A percentile compares a stretch with the other conserved stretches of the same genome.
phyloP scores from a whole-genome alignment of 2,113 vertebrate species.

The Natator depressus region DNA sequence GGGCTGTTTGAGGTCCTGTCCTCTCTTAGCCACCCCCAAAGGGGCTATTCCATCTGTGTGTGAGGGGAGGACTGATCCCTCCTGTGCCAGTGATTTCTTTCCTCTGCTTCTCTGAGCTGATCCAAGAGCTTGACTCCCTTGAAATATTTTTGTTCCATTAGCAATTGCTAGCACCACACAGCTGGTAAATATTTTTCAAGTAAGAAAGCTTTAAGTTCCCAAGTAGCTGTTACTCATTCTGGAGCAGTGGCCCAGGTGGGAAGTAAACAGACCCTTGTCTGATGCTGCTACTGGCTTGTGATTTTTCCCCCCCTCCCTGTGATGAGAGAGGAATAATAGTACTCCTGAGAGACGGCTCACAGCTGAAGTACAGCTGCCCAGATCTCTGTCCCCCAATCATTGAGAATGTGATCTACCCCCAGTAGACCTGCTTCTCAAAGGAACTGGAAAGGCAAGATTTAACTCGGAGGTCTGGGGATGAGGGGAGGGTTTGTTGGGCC shows the following conservation, averaged over 20 bases:
- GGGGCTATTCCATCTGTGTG: not conserved
- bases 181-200: not conserved
- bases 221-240: rapidly evolving
- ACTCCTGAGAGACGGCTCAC: not conserved
- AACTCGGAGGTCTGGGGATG: rapidly evolving
- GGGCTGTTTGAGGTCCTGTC: slow-evolving; percentile 6
- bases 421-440: not conserved
- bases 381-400: not conserved
- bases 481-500: not conserved
- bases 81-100: not conserved
- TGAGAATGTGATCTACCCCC: not conserved
- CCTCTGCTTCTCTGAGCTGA: not conserved
- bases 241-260: not conserved
- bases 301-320: not conserved
- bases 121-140: not conserved
- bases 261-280: not conserved
- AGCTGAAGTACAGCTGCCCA: not conserved
- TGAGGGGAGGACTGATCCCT: not conserved
- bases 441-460: not conserved
- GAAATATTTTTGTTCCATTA: not conserved
- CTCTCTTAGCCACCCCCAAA: not conserved
- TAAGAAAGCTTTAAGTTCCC: not conserved
- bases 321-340: not conserved
- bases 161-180: not conserved
- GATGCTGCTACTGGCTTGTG: not conserved